Evolutionary conservation across 2,113 vertebrate species (phyloP).

Genomic region (Notothenia coriiceps): DNA sequence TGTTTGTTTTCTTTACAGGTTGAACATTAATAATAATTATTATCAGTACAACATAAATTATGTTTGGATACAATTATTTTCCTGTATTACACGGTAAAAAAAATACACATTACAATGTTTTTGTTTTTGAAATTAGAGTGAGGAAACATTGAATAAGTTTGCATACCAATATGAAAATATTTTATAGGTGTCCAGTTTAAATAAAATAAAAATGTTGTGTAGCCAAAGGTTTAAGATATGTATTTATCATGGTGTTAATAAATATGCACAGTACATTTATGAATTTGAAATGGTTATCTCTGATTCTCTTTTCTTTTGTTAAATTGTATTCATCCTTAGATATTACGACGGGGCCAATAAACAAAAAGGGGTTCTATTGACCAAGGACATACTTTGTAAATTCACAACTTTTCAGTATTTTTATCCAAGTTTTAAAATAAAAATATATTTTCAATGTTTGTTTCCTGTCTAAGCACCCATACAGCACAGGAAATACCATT

Average conservation of each 20-base stretch:
- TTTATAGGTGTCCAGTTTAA: neutral
- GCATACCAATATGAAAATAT: neutral
- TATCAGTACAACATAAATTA: neutral
- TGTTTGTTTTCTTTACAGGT: neutral
- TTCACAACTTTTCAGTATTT: too few relatives aligned
- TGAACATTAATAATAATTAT: conserved; percentile 5
- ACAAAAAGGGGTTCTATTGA: neutral
- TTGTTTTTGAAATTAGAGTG: neutral
- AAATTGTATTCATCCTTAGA: neutral
- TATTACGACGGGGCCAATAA: neutral
- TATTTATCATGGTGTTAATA: neutral
- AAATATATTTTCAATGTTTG: too few relatives aligned
- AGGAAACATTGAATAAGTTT: neutral
- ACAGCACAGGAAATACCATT: too few relatives aligned
- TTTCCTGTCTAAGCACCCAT: too few relatives aligned
- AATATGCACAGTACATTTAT: neutral
- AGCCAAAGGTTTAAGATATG: neutral
- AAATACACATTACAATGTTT: neutral
- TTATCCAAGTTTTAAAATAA: too few relatives aligned
- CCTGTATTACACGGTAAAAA: neutral
- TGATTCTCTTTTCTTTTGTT: too few relatives aligned
- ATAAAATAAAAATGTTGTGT: neutral
- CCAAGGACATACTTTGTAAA: neutral
- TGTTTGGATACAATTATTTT: too few relatives aligned
- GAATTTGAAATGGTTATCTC: neutral